Base-by-base conservation (phyloP, 2,797 vertebrate genomes). In the Urosaurus nigricauda region DNA sequence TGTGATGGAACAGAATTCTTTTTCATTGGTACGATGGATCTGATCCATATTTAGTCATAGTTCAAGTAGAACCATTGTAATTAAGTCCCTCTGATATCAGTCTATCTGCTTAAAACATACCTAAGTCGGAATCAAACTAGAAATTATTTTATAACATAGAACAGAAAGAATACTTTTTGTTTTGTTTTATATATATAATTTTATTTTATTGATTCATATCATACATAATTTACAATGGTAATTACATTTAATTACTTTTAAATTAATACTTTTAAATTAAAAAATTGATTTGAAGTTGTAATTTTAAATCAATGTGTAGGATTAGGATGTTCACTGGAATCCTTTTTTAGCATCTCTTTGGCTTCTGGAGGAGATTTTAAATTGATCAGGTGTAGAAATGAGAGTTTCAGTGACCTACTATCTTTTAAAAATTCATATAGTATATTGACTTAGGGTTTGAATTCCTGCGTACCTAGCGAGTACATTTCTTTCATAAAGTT, bases 231-330 rank as follows among this genome's bases (percentile, higher is more conserved):
- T n/a, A n/a, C n/a, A n/a, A n/a, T n/a, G n/a, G n/a, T n/a, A n/a
- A n/a, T n/a, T n/a, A n/a, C n/a, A n/a, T n/a, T n/a, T n/a, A n/a
- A n/a, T n/a, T n/a, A n/a, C n/a, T n/a, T n/a, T n/a, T n/a, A n/a
- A n/a, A n/a, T n/a, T n/a, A n/a, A n/a, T n/a, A n/a, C n/a, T n/a
- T n/a, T n/a, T n/a, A n/a, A n/a, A n/a, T n/a, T n/a, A n/a, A n/a
- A n/a, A n/a, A n/a, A n/a, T n/a, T n/a, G n/a, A n/a, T n/a, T n/a
- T n/a, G 56, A n/a, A 43, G 2, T 87, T 60, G 0, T 4, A 91
- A 73, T 86, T 81, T 53, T 9, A 90, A 93, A 92, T 17, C 56
- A 63, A 71, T 5, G 89, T n/a, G n/a, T n/a, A n/a, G n/a, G n/a
- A n/a, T n/a, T n/a, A 60, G 37, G 70, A 79, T 79, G 1, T 0